Evolutionary conservation across 2,888 invertebrate genomes (phyloP).

Genomic region (Melipona beecheii): DNA sequence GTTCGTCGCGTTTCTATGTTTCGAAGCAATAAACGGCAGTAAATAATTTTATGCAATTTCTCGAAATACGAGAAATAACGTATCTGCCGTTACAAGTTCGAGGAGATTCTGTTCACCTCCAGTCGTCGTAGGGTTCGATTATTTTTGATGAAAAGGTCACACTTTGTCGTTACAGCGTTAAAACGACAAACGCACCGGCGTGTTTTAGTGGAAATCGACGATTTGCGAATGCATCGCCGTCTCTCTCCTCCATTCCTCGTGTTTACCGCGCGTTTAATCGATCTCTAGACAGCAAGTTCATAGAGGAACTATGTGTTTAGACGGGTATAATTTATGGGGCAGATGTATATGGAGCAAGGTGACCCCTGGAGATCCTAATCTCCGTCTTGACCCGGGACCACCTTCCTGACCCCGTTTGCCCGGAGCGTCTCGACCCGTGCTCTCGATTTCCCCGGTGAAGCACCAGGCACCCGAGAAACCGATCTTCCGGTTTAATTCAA

Average conservation of each 20-base stretch:
- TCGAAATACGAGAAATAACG: too few relatives aligned
- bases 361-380: constrained; percentile 60
- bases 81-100: too few relatives aligned
- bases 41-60: too few relatives aligned
- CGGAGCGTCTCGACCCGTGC: constrained; percentile 17
- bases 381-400: constrained; percentile 56
- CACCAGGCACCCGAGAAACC: constrained; percentile 32
- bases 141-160: too few relatives aligned
- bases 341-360: constrained; percentile 46
- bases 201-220: background rate
- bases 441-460: constrained; percentile 30
- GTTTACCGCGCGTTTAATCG: constrained; percentile 6
- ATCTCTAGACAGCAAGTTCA: constrained; percentile 15
- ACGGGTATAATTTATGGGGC: constrained; percentile 53
- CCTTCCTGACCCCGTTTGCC: constrained; percentile 51
- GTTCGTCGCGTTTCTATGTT: too few relatives aligned
- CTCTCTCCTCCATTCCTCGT: background rate
- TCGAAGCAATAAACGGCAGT: too few relatives aligned
- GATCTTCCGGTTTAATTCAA: constrained; percentile 39
- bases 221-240: background rate
- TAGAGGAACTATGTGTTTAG: constrained; percentile 40
- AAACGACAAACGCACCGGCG: background rate
- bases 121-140: too few relatives aligned
- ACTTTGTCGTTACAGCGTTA: too few relatives aligned
- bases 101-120: too few relatives aligned